Evolutionary conservation across 2,888 invertebrate genomes (phyloP).

Genomic region (Philhelius pedissequus): DNA sequence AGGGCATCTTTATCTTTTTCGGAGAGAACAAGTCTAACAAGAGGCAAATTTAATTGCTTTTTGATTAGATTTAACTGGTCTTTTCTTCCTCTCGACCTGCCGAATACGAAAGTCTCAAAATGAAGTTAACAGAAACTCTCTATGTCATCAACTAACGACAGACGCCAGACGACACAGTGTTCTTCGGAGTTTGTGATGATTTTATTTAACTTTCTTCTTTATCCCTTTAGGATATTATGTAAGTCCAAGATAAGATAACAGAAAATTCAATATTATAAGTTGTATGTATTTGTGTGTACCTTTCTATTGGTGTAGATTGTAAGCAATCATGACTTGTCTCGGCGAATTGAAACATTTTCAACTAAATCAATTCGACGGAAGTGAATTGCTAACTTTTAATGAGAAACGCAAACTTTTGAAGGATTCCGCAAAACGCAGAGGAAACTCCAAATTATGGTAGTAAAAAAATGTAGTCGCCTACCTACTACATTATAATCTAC

Average conservation of each 20-base stretch:
- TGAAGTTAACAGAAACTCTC: slow-evolving; percentile 56
- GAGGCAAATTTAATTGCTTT: slow-evolving; percentile 75
- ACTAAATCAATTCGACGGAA: slow-evolving; percentile 59
- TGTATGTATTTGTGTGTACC: not conserved
- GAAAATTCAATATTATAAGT: not conserved
- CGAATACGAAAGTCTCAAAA: slow-evolving; percentile 51
- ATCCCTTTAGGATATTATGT: not conserved
- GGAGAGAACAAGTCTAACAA: slow-evolving; percentile 54
- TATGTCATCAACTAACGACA: slow-evolving; percentile 24
- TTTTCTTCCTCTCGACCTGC: not conserved
- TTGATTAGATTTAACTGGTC: slow-evolving; percentile 73
- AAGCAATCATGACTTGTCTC: slow-evolving; percentile 55
- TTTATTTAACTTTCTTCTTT: slow-evolving; percentile 5
- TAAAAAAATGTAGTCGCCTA: slow-evolving; percentile 14
- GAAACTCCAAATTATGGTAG: not conserved
- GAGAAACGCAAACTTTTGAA: slow-evolving; percentile 43
- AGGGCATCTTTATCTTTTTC: slow-evolving; percentile 15
- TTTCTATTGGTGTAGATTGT: not conserved
- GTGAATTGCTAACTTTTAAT: slow-evolving; percentile 61
- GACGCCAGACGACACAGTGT: not conserved
- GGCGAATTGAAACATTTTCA: slow-evolving; percentile 59
- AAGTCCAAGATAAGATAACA: not conserved
- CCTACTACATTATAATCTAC: too few species aligned
- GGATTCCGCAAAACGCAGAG: slow-evolving; percentile 12
- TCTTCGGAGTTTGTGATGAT: slow-evolving; percentile 29